phyloP scores from a whole-genome alignment of 2,888 invertebrate genomes.

The Drosophila tripunctata region DNA sequence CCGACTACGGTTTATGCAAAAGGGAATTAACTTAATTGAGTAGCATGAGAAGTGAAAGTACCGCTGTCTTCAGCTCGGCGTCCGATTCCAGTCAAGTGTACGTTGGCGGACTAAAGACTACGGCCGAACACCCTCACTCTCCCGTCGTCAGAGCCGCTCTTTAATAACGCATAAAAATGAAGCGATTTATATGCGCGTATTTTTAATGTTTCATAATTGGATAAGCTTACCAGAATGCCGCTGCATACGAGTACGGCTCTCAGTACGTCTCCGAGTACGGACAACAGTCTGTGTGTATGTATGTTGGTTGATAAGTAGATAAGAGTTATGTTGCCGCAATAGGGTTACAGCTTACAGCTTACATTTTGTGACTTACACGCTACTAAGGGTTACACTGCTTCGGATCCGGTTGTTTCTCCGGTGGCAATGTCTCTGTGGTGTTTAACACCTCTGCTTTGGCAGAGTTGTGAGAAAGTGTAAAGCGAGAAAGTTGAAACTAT shows the following conservation, averaged over 20 bases:
- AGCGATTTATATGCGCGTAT: conserved; percentile 79
- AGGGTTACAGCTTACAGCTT: conserved; percentile 20
- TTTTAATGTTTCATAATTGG: conserved; percentile 77
- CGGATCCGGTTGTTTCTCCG: background rate
- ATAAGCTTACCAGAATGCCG: conserved; percentile 48
- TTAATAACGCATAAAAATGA: conserved; percentile 75
- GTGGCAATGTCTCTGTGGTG: background rate
- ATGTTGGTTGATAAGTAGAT: conserved; percentile 22
- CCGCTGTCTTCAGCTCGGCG: background rate
- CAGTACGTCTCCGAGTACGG: background rate
- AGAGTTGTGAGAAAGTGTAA: too few relatives aligned
- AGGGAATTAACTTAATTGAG: conserved; percentile 77
- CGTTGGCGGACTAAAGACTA: conserved; percentile 5
- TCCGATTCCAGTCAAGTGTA: conserved; percentile 7
- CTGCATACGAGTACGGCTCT: background rate
- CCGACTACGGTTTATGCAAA: conserved; percentile 47
- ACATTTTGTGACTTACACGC: conserved; percentile 1
- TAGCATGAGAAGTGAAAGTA: conserved; percentile 36
- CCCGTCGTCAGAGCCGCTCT: conserved; percentile 13
- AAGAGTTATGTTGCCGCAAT: conserved; percentile 24
- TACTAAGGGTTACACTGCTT: background rate
- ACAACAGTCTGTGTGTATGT: background rate
- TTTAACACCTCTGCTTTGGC: background rate
- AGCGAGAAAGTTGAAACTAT: conserved; percentile 16
- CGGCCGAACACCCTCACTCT: background rate